These are phyloP conservation scores for Macroglossus sobrinus DNA, from an alignment of 2,113 vertebrate genomes.

Conservation along the genomic window DNA sequence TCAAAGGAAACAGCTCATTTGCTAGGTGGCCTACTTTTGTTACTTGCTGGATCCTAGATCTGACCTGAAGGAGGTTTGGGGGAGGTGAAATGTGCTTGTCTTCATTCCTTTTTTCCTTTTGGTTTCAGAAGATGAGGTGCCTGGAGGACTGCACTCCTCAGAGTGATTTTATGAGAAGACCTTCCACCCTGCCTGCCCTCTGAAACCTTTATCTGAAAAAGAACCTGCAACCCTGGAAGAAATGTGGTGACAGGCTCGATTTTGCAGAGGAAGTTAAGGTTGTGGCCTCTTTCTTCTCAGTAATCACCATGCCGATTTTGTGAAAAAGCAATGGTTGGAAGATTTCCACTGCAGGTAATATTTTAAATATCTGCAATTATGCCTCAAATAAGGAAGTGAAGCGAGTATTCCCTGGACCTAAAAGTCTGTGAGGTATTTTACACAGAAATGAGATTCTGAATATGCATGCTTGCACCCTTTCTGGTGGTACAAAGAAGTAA, in stretches of 20 bases:
- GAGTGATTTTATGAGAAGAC: not conserved
- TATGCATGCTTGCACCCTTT: not conserved
- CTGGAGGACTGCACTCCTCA: not conserved
- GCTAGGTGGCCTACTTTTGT: not conserved
- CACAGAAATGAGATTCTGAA: not conserved
- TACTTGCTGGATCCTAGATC: not conserved
- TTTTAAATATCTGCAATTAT: not conserved
- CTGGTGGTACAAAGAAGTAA: not conserved
- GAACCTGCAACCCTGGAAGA: not conserved
- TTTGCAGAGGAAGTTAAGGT: not conserved
- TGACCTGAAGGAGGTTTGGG: not conserved
- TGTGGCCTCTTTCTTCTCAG: not conserved
- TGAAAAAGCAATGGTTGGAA: not conserved
- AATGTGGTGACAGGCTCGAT: not conserved
- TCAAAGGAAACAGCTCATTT: not conserved
- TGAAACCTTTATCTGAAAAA: not conserved
- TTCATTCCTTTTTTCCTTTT: not conserved
- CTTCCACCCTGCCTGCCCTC: not conserved
- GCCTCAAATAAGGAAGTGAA: not conserved
- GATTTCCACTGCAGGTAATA: not conserved
- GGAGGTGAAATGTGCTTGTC: not conserved
- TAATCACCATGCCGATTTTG: not conserved
- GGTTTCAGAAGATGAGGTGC: not conserved
- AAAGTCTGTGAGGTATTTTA: not conserved
- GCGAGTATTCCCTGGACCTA: not conserved